A percentile compares a stretch with the other conserved stretches of the same genome.
Conservation (phyloP, 2,113 vertebrate species). For the Cairina moschata region DNA sequence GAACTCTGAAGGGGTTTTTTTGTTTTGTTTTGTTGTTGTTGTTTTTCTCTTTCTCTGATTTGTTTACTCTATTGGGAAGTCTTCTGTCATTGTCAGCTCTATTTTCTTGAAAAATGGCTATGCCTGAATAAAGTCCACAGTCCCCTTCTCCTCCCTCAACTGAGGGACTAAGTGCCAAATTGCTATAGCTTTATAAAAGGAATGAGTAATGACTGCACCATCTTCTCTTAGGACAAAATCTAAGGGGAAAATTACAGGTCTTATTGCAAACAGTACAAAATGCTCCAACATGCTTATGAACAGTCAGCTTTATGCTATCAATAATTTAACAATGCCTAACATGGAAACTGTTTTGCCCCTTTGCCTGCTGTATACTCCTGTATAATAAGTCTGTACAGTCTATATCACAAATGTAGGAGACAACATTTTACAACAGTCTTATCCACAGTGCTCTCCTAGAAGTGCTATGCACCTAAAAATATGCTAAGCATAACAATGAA, state of each 20-base stretch:
- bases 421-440: background rate
- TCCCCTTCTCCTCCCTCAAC: background rate
- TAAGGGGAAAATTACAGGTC: background rate
- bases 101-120: slow-evolving; percentile 20
- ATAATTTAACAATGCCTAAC: background rate
- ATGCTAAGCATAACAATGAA: background rate
- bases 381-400: background rate
- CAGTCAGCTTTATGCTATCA: background rate
- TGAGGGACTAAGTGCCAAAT: background rate
- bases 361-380: background rate
- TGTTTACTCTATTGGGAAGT: background rate
- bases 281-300: background rate
- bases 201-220: background rate
- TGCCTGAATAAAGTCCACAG: background rate
- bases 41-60: background rate
- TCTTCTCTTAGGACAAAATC: background rate
- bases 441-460: background rate
- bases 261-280: background rate
- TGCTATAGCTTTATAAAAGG: background rate
- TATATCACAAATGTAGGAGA: accelerated
- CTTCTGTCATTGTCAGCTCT: background rate
- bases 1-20: background rate
- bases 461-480: background rate
- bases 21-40: too few relatives aligned
- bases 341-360: background rate